Base-by-base conservation (phyloP, 2,797 vertebrate species). In the Benthosema pterotum region DNA sequence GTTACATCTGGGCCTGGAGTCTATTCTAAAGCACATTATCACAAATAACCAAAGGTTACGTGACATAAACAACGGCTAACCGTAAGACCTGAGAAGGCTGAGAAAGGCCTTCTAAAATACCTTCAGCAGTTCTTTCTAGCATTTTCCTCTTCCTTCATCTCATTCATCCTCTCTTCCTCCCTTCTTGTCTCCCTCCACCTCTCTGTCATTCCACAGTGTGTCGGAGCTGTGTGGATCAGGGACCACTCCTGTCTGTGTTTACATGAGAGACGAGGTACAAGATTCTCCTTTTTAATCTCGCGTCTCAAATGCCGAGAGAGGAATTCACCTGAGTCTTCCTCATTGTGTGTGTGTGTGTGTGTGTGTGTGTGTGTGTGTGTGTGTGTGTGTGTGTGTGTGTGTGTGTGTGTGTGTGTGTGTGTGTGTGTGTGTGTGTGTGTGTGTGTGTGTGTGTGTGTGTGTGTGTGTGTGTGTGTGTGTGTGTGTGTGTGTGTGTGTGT, bases 221-320 rank as follows among this genome's bases (percentile, higher is more conserved):
- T 52, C 84, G 7, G 79, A 94, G 83, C 87, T 92, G 71, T 87
- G 86, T 1, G 80, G 78, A 1, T 64, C 86, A 19, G 95, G 91
- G 88, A 83, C 80, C 63, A 94, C 83, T 60, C 96, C 96, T 0
- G 90, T 94, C 71, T 99, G 98, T 78, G 91, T 99, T 85, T 99
- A 97, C 92, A 99, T 98, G 96, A 93, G 96, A 82, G 94, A 96
- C 64, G 95, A 99, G 95, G 98, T 99, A 93, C 78, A 93, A 64
- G 49, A 47, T 17, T 8, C 19, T 71, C 43, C 54, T 75, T 67
- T 67, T 45, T 42, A 57, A 53, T 60, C 11, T 62, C 17, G 11
- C 14, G 43, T 28, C 12, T 17, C 45, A 13, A 45, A 71, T 69
- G 49, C 72, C 13, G 58, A 16, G 50, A 77, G 47, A 69, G 61